Conservation (phyloP, 1,140 invertebrate genomes). For the Rhagoletis zephyria region DNA sequence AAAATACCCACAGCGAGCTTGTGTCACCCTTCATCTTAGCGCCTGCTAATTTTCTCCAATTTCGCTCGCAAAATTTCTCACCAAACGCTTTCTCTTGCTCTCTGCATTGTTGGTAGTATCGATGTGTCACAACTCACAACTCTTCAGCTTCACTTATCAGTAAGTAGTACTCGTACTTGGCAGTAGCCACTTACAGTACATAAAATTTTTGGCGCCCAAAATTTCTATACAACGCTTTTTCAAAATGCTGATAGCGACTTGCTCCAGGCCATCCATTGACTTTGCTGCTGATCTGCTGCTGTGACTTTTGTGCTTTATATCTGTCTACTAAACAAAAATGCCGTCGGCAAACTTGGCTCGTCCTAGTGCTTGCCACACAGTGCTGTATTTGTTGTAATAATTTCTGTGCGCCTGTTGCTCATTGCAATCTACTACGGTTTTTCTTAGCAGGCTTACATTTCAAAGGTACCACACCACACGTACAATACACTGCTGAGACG, state of each 20-base stretch:
- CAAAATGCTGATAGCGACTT: too few relatives aligned
- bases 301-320: background rate
- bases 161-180: too few relatives aligned
- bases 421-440: constrained; percentile 35
- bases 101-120: background rate
- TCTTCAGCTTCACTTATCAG: background rate
- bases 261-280: background rate
- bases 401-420: constrained; percentile 32
- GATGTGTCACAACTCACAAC: background rate
- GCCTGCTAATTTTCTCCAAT: constrained; percentile 43
- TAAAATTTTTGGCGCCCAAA: constrained; percentile 1
- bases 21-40: constrained; percentile 9
- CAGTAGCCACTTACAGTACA: background rate
- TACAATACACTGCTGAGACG: background rate
- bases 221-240: background rate
- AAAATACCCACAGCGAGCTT: background rate
- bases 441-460: background rate
- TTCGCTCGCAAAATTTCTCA: constrained; percentile 47
- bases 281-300: background rate
- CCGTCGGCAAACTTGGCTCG: background rate
- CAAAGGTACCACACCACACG: background rate
- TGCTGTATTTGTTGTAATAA: background rate
- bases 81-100: background rate
- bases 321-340: background rate
- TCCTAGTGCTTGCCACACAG: background rate